phyloP scores from a whole-genome alignment of 2,888 invertebrate species.

The Nephrocerus scutellatus region DNA sequence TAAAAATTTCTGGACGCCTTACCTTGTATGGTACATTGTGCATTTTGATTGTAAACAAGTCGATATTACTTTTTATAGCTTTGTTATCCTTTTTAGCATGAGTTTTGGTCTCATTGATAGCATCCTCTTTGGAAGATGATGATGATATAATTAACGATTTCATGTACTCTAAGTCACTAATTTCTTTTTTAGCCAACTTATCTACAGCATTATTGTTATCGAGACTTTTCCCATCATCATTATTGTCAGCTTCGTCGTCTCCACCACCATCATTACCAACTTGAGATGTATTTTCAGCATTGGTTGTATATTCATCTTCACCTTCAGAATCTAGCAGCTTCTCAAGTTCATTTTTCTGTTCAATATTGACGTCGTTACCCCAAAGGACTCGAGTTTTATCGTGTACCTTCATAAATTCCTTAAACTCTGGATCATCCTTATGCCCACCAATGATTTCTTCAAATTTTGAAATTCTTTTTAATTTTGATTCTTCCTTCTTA shows the following conservation, averaged over 20 bases:
- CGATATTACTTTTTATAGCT: conserved; percentile 44
- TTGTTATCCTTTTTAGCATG: conserved; percentile 33
- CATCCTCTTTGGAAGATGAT: conserved; percentile 25
- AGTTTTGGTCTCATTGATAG: conserved; percentile 30
- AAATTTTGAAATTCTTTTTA: conserved; percentile 50
- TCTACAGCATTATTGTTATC: conserved; percentile 38
- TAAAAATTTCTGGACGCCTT: conserved; percentile 75
- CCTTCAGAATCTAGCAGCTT: too few species aligned
- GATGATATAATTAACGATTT: conserved; percentile 54
- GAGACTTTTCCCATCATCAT: conserved; percentile 41
- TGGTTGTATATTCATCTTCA: conserved; percentile 41
- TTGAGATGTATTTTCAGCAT: conserved; percentile 7
- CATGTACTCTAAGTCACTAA: conserved; percentile 79
- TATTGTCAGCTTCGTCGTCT: conserved; percentile 33
- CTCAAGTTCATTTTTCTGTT: conserved; percentile 24
- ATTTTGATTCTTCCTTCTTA: conserved; percentile 31
- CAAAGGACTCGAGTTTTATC: conserved; percentile 52
- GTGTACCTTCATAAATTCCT: conserved; percentile 84
- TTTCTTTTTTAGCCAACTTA: conserved; percentile 63
- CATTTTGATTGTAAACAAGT: conserved; percentile 63
- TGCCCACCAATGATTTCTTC: conserved; percentile 66
- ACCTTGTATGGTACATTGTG: conserved; percentile 69
- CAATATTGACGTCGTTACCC: conserved; percentile 51
- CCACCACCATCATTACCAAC: conserved; percentile 38
- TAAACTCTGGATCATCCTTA: conserved; percentile 81